Base-by-base conservation (phyloP, 1,140 invertebrate genomes). In the Elysia chlorotica region DNA sequence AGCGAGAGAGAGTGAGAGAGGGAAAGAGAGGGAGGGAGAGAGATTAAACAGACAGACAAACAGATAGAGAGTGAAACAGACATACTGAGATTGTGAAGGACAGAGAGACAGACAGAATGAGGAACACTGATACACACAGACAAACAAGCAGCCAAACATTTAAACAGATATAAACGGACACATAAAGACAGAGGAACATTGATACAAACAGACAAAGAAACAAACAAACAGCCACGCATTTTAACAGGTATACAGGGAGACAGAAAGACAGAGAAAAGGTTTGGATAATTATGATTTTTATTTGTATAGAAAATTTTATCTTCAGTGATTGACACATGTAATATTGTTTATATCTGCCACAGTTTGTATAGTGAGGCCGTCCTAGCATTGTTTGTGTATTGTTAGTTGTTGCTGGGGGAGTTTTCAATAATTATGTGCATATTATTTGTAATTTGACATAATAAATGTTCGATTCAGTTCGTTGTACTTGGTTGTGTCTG, bases 1-100 rank as follows among this genome's bases (percentile, higher is more conserved):
- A 76, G 71, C 68, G 17, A 74, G 63, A 76, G 57, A 74, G 71
- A 76, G 38, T 74, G 72, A 74, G 38, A 76, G 65, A 63, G n/a
- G 74, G 72, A 69, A 19, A 74, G 65, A n/a, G 41, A 74, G 62
- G 33, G 25, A 76, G 53, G 61, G 57, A 65, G 65, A 74, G 54
- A 76, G 72, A 75, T n/a, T 56, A 76, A 57, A 63, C 28, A 76
- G 56, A 54, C 36, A 76, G 5, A 31, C 66, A 68, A 17, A n/a
- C 41, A 56, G 17, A 31, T 5, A 65, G 0, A 38, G 3, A 65
- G 17, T 41, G 36, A 6, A 19, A 68, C 41, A 33, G 23, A 68
- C 66, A 56, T 10, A 68, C 66, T 31, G 23, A 54, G 38, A 56
- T 4, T 53, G 38, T 31, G 0, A 68, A 25, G 35, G 5, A 68